Base-by-base conservation (phyloP, 1,140 invertebrate genomes). In the Polyergus mexicanus region DNA sequence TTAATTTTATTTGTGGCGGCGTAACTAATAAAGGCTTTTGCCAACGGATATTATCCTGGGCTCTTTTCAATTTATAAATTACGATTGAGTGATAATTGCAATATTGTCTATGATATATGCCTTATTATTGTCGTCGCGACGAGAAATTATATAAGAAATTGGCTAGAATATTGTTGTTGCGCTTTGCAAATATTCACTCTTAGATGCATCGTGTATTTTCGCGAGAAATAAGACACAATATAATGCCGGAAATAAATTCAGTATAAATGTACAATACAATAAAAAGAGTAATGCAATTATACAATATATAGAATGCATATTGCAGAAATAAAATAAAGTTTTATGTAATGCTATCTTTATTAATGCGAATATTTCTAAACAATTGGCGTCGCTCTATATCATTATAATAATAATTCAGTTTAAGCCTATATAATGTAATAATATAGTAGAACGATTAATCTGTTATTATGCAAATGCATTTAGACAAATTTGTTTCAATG, bases 11-110 rank as follows among this genome's bases (percentile, higher is more conserved):
- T 90, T 88, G 88, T 65, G 81, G 63, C 86, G 65, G 54, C 66
- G 51, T 83, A 75, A 63, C 60, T 51, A 60, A 32, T 66, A 90
- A 90, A 90, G 62, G 72, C 88, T 90, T 90, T 90, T 88, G 88
- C 86, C 88, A 88, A 90, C 83, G 89, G 84, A 63, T 78, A 90
- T 89, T 90, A 87, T 63, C 28, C 25, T 32, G 76, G 38, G 60
- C 66, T 65, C 89, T 90, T 83, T 90, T 90, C 78, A 84, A 88
- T 75, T 86, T 62, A 32, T 32, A 86, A 90, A 90, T 90, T 90
- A 87, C 78, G 63, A 90, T 88, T 78, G 78, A 90, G 44, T 88
- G 88, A 51, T 51, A 51, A 90, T 86, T 86, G 83, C 74, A 86
- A 81, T 88, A 77, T 86, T 80, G 65, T 71, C 63, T 65, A 54